Evolutionary conservation across 2,113 vertebrate genomes (phyloP).

Genomic region (Brachirus orientalis): DNA sequence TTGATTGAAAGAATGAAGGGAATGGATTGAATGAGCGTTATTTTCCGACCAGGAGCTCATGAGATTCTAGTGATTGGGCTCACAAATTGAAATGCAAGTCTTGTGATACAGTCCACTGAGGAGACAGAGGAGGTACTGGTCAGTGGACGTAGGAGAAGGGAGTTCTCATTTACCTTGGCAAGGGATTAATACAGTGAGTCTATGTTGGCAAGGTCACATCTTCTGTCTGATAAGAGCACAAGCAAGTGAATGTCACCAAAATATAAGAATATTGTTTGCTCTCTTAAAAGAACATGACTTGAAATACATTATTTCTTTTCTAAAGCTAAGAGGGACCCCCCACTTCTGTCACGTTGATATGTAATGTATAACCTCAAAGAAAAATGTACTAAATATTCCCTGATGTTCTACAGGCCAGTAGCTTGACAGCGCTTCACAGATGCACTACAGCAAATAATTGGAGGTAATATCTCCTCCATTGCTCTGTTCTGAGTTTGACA

Average conservation of each 20-base stretch:
- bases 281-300: conserved; percentile 51
- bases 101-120: conserved; percentile 40
- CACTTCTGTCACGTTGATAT: conserved; percentile 34
- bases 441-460: conserved; percentile 60
- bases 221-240: conserved; percentile 51
- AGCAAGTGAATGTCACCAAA: conserved; percentile 45
- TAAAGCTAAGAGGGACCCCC: neutral
- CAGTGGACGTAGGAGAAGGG: conserved; percentile 44
- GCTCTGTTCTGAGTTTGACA: conserved; percentile 65
- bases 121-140: conserved; percentile 40
- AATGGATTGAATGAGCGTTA: conserved; percentile 44
- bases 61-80: conserved; percentile 55
- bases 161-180: conserved; percentile 49
- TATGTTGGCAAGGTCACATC: conserved; percentile 60
- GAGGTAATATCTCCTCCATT: conserved; percentile 65
- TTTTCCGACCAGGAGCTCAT: conserved; percentile 49
- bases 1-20: conserved; percentile 50
- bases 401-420: conserved; percentile 35
- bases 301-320: conserved; percentile 44
- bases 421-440: conserved; percentile 50
- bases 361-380: conserved; percentile 34
- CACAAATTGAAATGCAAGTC: conserved; percentile 63
- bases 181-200: conserved; percentile 71
- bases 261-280: conserved; percentile 61
- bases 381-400: conserved; percentile 8